Base-by-base conservation (phyloP, 2,797 vertebrate species). In the Alca torda region DNA sequence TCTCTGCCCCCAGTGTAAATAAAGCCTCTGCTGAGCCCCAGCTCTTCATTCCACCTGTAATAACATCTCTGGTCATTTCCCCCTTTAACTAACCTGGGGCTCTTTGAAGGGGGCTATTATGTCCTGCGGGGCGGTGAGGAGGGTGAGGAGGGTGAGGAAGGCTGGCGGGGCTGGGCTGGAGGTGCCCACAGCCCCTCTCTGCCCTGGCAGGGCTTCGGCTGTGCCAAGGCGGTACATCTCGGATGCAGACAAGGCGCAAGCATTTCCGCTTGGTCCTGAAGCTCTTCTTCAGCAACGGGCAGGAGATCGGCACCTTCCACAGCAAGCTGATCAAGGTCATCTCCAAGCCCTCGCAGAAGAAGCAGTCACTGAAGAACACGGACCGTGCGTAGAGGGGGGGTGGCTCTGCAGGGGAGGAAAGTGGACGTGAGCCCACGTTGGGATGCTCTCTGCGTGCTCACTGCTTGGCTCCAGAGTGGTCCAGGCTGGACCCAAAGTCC, bases 331-430 rank as follows among this genome's bases (percentile, higher is more conserved):
- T 99, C 98, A 99, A 99, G 97, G 99, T 99, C 89, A 99, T 99
- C 98, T 99, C 99, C 84, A 99, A 99, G 96, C 99, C 99, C 1
- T 99, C 99, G 0, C 99, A 99, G 98, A 99, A 99, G 98, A 99
- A 99, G 93, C 99, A 99, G 97, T 99, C 99, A 1, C 98, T 99
- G 98, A 99, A 99, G 98, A 99, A 99, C 84, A 99, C 99, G 0
- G 99, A 99, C 96, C 48, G 99, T 99, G 97, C 98, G 99, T 98
- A 31, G 3, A 31, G 3, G 1, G 82, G 84, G 67, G 74, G 2
- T 30, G 54, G 64, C 15, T 83, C 64, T 83, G 60, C 0, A n/a
- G 10, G 67, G 74, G 67, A 64, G 65, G 59, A 33, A 26, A 28
- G 43, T 0, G 21, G 69, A 37, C 4, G 5, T 3, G 16, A 63